A percentile compares a stretch with the other conserved stretches of the same genome.
Evolutionary conservation across 2,797 vertebrate genomes (phyloP).

Genomic region (Saxicola maurus): DNA sequence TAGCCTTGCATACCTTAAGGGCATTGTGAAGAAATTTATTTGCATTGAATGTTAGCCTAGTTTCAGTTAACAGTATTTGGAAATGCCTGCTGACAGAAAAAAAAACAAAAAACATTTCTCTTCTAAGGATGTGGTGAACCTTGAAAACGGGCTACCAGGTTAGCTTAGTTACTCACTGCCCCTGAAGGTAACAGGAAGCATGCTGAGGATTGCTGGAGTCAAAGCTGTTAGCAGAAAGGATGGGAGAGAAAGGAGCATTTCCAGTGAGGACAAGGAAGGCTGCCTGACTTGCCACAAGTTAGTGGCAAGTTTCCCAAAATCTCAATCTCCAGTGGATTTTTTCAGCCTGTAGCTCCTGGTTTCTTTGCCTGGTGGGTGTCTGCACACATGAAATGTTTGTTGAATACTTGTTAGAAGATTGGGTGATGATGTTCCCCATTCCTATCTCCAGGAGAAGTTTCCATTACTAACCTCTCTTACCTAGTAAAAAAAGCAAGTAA

Average conservation of each 20-base stretch:
- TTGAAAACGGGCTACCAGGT: not conserved
- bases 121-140: constrained; percentile 37
- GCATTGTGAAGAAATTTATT: not conserved
- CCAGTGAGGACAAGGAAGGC: not conserved
- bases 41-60: not conserved
- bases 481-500: not conserved
- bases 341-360: not conserved
- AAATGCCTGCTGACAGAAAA: not conserved
- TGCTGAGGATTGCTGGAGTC: not conserved
- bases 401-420: not conserved
- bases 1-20: not conserved
- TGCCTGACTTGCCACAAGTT: not conserved
- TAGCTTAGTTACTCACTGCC: not conserved
- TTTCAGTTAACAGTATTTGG: constrained; percentile 26
- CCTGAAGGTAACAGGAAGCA: not conserved
- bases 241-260: not conserved
- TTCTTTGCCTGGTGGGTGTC: not conserved
- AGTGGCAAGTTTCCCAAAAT: not conserved
- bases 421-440: not conserved
- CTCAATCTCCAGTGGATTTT: not conserved
- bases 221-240: not conserved
- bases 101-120: not conserved
- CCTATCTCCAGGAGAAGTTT: not conserved
- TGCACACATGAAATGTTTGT: not conserved
- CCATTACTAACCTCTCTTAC: not conserved